A percentile compares a stretch with the other conserved stretches of the same genome.
These are phyloP conservation scores for Eupithecia subumbrata DNA, from an alignment of 2,888 invertebrate species.

Conservation along the genomic window DNA sequence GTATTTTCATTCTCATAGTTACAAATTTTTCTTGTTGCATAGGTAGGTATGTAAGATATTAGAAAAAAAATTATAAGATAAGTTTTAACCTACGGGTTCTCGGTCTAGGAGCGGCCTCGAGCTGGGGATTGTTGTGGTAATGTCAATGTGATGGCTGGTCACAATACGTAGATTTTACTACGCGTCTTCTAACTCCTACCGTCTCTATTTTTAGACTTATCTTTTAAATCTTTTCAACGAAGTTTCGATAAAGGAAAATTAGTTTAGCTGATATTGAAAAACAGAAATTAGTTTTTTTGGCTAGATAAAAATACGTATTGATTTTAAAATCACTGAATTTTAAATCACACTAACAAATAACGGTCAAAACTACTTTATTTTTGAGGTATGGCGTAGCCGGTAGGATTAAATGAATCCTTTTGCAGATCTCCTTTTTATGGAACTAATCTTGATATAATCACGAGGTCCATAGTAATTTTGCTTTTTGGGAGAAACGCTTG, in stretches of 20 bases:
- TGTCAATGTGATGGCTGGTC: constrained; percentile 1
- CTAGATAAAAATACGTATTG: no score
- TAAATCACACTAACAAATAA: neutral
- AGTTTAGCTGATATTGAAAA: no score
- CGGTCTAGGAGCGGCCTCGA: neutral
- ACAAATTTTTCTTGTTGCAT: no score
- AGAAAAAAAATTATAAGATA: no score
- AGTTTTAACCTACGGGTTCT: neutral
- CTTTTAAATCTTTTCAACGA: neutral
- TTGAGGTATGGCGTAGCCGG: neutral
- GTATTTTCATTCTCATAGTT: no score
- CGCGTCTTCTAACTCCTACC: neutral
- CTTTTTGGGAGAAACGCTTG: no score
- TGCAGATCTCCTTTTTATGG: no score
- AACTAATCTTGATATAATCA: no score
- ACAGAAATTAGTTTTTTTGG: no score
- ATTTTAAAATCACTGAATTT: neutral
- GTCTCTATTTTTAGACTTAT: neutral
- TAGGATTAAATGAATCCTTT: neutral
- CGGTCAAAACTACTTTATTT: no score
- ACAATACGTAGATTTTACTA: neutral
- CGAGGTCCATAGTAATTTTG: neutral
- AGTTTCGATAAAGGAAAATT: neutral
- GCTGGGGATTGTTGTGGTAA: neutral
- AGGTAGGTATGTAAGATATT: no score